Conservation (phyloP, 2,113 vertebrate genomes). For the Onychostruthus taczanowskii region DNA sequence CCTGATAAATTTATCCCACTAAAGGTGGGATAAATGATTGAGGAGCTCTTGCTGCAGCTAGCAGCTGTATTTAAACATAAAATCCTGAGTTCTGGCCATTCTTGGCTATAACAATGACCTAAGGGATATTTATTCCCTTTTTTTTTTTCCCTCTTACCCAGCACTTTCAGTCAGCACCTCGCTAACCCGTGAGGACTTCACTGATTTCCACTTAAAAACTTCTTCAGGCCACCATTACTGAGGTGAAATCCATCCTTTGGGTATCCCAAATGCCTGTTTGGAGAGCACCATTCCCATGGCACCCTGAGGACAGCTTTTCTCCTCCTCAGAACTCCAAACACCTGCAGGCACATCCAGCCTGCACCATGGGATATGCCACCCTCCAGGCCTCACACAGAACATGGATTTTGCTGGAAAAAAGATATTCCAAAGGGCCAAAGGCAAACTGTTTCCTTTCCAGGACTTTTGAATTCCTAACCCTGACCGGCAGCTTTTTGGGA, state of each 20-base stretch:
- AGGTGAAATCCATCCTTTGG: background rate
- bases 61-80: background rate
- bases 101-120: background rate
- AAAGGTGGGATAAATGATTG: background rate
- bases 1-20: background rate
- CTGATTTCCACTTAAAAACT: background rate
- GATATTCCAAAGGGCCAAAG: background rate
- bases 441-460: background rate
- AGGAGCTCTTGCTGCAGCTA: background rate
- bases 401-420: background rate
- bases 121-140: background rate
- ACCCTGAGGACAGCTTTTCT: background rate
- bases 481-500: background rate
- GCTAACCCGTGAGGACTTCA: rapidly evolving
- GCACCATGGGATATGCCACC: rapidly evolving
- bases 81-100: background rate
- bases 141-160: background rate
- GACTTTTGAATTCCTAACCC: background rate
- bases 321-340: background rate
- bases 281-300: background rate
- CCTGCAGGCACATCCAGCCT: background rate
- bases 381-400: rapidly evolving
- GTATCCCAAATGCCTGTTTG: rapidly evolving
- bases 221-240: background rate
- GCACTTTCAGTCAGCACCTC: background rate